Evolutionary conservation across 2,888 invertebrate species (phyloP).

Genomic region (Laspeyria flexula): DNA sequence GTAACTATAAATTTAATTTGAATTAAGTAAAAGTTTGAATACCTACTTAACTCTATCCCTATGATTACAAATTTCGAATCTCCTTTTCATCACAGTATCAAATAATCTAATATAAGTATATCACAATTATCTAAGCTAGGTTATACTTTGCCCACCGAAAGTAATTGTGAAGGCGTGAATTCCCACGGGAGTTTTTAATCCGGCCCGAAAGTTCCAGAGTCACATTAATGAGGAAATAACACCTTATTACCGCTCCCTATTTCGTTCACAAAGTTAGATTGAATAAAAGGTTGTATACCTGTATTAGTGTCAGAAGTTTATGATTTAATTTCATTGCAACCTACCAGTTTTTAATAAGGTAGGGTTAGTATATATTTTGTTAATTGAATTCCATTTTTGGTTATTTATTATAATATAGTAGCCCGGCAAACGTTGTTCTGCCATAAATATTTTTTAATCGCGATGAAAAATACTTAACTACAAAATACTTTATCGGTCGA

Average conservation of each 20-base stretch:
- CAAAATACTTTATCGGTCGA: too few species aligned
- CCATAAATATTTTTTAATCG: too few species aligned
- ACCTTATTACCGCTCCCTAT: conserved; percentile 74
- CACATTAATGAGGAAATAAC: conserved; percentile 81
- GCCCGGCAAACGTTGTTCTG: too few species aligned
- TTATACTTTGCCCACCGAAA: conserved; percentile 25
- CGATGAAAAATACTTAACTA: too few species aligned
- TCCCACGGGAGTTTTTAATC: conserved; percentile 80
- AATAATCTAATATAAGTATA: conserved; percentile 11
- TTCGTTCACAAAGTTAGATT: conserved; percentile 78
- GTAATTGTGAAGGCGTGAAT: conserved; percentile 67
- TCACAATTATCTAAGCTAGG: conserved; percentile 19
- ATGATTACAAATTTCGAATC: too few species aligned
- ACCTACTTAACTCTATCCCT: too few species aligned
- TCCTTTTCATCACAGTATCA: neutral
- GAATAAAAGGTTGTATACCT: conserved; percentile 77
- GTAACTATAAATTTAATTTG: too few species aligned
- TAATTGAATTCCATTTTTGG: neutral
- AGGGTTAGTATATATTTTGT: neutral
- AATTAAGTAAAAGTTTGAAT: too few species aligned
- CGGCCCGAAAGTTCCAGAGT: conserved; percentile 68
- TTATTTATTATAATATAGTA: neutral
- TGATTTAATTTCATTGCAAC: conserved; percentile 70
- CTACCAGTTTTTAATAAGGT: conserved; percentile 39
- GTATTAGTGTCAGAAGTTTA: conserved; percentile 70